These are phyloP conservation scores for Diadumene lineata DNA, from an alignment of 92 coral and sea anemone genomes.

Conservation along the genomic window DNA sequence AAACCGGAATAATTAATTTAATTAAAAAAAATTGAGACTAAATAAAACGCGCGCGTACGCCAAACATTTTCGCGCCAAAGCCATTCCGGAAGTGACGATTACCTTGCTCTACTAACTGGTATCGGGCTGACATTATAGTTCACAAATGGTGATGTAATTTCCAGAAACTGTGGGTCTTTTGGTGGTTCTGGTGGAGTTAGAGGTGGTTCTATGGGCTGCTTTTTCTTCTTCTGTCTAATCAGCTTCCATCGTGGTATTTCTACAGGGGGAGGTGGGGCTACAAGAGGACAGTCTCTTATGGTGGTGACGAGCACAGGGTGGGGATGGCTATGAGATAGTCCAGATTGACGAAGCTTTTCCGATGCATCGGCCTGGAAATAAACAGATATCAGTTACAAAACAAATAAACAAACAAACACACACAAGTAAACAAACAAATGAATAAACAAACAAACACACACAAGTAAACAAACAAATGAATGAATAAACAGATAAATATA, in stretches of 20 bases:
- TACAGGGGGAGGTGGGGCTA: constrained; percentile 96
- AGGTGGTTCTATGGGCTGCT: constrained; percentile 86
- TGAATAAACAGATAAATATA: too few species aligned
- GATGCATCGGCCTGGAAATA: constrained; percentile 91
- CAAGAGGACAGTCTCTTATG: constrained; percentile 90
- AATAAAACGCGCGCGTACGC: too few species aligned
- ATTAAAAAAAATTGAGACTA: too few species aligned
- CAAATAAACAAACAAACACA: too few species aligned
- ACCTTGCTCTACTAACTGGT: constrained; percentile 98
- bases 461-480: too few species aligned
- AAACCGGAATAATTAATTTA: too few species aligned
- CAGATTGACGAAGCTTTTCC: constrained; percentile 94
- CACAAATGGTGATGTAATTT: constrained; percentile 89
- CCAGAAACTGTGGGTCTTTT: constrained; percentile 95
- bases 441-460: too few species aligned
- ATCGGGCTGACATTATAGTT: constrained; percentile 93
- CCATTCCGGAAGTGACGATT: too few species aligned
- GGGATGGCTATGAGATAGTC: constrained; percentile 94
- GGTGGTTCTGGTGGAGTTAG: constrained; percentile 93
- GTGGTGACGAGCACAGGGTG: constrained; percentile 88
- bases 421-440: too few species aligned
- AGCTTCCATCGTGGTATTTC: constrained; percentile 97
- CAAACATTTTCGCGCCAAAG: too few species aligned
- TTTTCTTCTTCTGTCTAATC: constrained; percentile 96
- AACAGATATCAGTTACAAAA: neutral